Evolutionary conservation across 2,797 vertebrate genomes (phyloP).

Genomic region (Coranthus polyacanthus): DNA sequence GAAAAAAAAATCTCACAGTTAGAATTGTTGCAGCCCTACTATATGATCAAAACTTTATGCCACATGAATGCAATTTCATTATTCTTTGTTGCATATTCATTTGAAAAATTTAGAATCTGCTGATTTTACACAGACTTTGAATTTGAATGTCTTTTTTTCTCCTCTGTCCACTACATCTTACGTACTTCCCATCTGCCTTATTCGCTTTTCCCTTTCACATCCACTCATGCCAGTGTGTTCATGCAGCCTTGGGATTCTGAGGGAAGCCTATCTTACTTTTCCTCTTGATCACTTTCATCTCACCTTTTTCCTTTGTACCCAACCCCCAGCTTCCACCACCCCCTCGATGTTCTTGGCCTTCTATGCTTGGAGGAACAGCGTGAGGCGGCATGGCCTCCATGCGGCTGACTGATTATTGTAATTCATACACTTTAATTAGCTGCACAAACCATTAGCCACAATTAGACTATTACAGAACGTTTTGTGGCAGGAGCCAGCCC

Average conservation of each 20-base stretch:
- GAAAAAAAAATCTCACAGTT: neutral
- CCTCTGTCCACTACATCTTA: conserved; percentile 9
- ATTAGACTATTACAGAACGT: conserved; percentile 99
- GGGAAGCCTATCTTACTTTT: conserved; percentile 41
- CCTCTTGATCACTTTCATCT: conserved; percentile 64
- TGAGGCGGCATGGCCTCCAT: conserved; percentile 81
- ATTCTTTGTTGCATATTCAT: neutral
- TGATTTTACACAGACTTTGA: neutral
- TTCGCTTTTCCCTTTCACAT: conserved; percentile 16
- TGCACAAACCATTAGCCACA: conserved; percentile 99
- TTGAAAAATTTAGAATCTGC: conserved; percentile 4
- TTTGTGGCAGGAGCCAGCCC: conserved; percentile 91
- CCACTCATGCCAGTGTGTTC: conserved; percentile 21
- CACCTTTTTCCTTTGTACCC: conserved; percentile 39
- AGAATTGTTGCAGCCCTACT: too few relatives aligned
- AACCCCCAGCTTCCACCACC: conserved; percentile 35
- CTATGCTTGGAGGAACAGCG: conserved; percentile 79
- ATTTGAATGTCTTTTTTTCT: conserved; percentile 14
- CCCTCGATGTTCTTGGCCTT: conserved; percentile 56
- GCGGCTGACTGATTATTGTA: conserved; percentile 99
- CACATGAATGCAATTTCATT: neutral
- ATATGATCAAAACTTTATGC: neutral
- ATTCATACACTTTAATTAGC: conserved; percentile 99
- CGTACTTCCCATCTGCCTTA: conserved; percentile 5
- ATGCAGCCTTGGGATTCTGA: conserved; percentile 19